These are phyloP conservation scores for Colius striatus DNA, from an alignment of 2,113 vertebrate species.

Conservation along the genomic window DNA sequence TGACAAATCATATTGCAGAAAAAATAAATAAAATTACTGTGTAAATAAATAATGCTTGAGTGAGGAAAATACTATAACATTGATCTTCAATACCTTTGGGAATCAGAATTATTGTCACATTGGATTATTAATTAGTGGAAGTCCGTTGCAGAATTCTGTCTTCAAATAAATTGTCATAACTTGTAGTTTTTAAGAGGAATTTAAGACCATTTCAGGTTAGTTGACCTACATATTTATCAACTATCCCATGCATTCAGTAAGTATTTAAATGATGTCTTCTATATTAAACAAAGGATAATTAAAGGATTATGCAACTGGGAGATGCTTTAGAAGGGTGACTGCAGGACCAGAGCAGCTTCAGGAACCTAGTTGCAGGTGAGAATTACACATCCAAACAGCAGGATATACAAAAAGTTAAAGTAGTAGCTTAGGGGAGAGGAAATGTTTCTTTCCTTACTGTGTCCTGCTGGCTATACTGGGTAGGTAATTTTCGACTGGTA, in stretches of 20 bases:
- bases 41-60: neutral
- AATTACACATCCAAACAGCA: neutral
- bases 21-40: neutral
- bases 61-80: neutral
- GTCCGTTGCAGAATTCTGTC: neutral
- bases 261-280: neutral
- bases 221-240: neutral
- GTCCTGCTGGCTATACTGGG: neutral
- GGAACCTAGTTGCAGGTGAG: neutral
- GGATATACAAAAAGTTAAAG: neutral
- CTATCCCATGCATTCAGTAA: neutral
- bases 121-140: slow-evolving; percentile 42
- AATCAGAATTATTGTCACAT: neutral
- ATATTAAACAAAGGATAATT: neutral
- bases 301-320: too few relatives aligned
- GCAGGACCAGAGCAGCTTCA: neutral
- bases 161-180: neutral
- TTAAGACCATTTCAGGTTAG: neutral
- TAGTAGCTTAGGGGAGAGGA: neutral
- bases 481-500: neutral
- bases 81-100: neutral
- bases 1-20: neutral
- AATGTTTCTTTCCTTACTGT: neutral
- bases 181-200: neutral
- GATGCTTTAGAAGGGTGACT: neutral